Conservation (phyloP, 2,113 vertebrate species). For the Tenrec ecaudatus region DNA sequence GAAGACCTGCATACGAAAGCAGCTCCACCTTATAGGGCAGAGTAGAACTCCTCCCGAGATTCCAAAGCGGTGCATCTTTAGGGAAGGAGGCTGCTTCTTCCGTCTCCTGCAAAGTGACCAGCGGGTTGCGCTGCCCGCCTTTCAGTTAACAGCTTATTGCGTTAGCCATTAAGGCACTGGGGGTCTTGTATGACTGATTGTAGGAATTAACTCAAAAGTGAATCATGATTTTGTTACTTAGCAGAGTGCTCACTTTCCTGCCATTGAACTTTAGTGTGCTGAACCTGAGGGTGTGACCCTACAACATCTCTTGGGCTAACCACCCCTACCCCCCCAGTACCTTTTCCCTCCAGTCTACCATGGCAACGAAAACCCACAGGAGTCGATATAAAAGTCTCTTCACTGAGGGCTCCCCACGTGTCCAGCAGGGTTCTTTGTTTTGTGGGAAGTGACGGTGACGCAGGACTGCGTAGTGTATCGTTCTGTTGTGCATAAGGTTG, state of each 20-base stretch:
- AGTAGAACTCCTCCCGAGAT: no score
- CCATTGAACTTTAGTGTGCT: neutral
- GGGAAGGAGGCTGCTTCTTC: no score
- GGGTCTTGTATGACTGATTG: no score
- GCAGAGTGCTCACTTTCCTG: neutral
- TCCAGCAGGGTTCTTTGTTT: neutral
- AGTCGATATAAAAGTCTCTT: slow-evolving; percentile 10
- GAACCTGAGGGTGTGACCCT: neutral
- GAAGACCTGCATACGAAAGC: no score
- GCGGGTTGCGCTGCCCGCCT: no score
- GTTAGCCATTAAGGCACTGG: no score
- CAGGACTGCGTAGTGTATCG: neutral
- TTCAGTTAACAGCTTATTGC: no score
- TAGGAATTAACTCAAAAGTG: neutral
- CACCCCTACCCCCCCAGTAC: neutral
- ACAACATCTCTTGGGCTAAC: neutral
- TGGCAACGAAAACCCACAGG: neutral
- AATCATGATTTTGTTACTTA: slow-evolving; percentile 18
- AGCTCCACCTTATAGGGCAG: no score
- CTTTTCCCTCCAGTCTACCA: neutral
- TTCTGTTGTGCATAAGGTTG: no score
- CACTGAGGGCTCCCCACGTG: neutral
- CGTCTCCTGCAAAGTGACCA: no score
- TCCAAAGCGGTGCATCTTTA: no score
- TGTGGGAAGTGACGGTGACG: neutral